Conservation (phyloP, 2,113 vertebrate species). For the Gnathonemus longibarbis region DNA sequence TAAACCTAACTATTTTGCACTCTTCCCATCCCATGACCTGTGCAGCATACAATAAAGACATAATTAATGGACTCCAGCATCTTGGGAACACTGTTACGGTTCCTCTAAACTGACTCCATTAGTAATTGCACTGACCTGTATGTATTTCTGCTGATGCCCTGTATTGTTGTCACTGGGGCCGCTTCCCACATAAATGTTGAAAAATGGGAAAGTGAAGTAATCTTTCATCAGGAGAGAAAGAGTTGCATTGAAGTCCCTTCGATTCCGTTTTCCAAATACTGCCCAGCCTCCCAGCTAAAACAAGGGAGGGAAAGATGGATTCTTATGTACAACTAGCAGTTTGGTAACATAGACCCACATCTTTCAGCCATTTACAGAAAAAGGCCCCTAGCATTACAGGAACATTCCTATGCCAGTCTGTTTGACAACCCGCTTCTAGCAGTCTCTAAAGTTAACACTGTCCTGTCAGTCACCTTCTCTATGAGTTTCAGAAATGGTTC, state of each 20-base stretch:
- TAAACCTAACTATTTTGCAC: background rate
- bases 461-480: conserved; percentile 61
- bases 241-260: conserved; percentile 73
- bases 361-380: background rate
- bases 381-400: background rate
- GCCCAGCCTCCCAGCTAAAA: conserved; percentile 78
- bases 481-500: conserved; percentile 69
- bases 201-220: conserved; percentile 82
- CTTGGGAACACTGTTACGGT: background rate
- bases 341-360: background rate
- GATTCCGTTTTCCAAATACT: conserved; percentile 56
- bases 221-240: conserved; percentile 74
- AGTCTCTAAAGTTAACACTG: background rate
- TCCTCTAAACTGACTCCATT: background rate
- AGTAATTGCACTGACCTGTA: conserved; percentile 48
- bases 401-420: background rate
- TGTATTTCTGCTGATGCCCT: conserved; percentile 59
- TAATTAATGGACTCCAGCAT: background rate
- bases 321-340: background rate
- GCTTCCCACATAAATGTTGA: conserved; percentile 66
- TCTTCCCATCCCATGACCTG: background rate
- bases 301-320: conserved; percentile 1
- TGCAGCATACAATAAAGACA: background rate
- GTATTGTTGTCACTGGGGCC: conserved; percentile 48
- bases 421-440: background rate